phyloP scores from a whole-genome alignment of 2,113 vertebrate genomes.

The Motacilla alba region DNA sequence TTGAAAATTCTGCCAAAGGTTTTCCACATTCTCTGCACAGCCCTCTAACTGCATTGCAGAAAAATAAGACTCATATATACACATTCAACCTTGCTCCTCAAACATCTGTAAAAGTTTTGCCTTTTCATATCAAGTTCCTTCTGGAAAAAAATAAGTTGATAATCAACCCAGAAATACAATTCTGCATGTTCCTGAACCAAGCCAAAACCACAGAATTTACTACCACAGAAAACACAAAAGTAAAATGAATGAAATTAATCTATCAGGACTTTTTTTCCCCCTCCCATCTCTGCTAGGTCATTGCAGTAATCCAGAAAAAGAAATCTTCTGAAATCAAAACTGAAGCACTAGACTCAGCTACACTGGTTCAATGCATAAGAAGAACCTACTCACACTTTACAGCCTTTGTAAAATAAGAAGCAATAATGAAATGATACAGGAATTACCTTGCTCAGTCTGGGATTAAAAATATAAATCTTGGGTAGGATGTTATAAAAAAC shows the following conservation, averaged over 20 bases:
- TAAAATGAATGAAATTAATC: conserved; percentile 38
- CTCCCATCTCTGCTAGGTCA: conserved; percentile 19
- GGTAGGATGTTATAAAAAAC: not conserved
- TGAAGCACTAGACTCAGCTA: not conserved
- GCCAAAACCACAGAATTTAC: conserved; percentile 30
- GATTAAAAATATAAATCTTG: not conserved
- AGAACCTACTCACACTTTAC: not conserved
- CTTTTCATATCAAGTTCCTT: conserved; percentile 35
- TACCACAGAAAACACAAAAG: conserved; percentile 4
- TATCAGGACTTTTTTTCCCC: not conserved
- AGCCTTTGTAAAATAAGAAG: not conserved
- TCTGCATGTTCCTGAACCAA: not conserved
- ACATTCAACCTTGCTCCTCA: conserved; percentile 49
- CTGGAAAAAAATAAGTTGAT: conserved; percentile 27
- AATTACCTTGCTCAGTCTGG: not conserved
- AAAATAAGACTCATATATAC: conserved; percentile 57
- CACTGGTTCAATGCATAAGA: not conserved
- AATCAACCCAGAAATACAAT: conserved; percentile 41
- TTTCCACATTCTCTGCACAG: conserved; percentile 67
- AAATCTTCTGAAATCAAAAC: not conserved
- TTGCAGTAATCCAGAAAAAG: conserved; percentile 31
- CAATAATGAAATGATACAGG: not conserved
- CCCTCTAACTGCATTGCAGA: conserved; percentile 68
- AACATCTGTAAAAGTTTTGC: conserved; percentile 53
- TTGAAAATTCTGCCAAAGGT: conserved; percentile 64